A percentile compares a stretch with the other conserved stretches of the same genome.
Evolutionary conservation across 2,888 invertebrate species (phyloP).

Genomic region (Melieria omissa): DNA sequence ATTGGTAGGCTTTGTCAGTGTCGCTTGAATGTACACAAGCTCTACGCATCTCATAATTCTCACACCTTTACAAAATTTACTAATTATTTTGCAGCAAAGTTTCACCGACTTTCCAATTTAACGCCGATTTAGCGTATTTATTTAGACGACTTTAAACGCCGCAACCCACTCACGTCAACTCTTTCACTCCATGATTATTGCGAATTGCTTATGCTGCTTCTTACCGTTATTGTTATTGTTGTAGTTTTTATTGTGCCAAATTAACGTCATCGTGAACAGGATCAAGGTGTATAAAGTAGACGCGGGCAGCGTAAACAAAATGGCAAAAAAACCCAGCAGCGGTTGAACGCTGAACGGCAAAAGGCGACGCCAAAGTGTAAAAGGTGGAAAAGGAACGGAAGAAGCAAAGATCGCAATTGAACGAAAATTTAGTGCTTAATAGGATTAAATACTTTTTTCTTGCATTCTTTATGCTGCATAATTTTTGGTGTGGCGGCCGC

Average conservation of each 20-base stretch:
- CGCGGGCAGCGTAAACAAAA: conserved; percentile 1
- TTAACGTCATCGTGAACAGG: conserved; percentile 14
- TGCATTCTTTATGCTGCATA: conserved; percentile 8
- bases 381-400: conserved; percentile 1
- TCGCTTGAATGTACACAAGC: no score
- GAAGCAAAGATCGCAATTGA: not conserved
- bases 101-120: no score
- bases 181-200: no score
- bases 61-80: no score
- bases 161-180: no score
- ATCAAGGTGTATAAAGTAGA: conserved; percentile 22
- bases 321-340: no score
- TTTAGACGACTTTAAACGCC: no score
- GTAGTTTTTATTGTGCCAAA: conserved; percentile 8
- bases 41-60: no score
- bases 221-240: conserved; percentile 7
- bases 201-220: not conserved
- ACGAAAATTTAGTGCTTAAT: conserved; percentile 27
- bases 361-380: not conserved
- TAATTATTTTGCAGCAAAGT: no score
- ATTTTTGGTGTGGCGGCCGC: conserved; percentile 7
- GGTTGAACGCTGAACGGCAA: not conserved
- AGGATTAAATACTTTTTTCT: conserved; percentile 11
- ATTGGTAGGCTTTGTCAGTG: no score
- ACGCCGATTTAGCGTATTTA: no score